Evolutionary conservation across 2,888 invertebrate species (phyloP), one percentile per base, ranked within the genome.

Genomic region (Lithophane leautieri): DNA sequence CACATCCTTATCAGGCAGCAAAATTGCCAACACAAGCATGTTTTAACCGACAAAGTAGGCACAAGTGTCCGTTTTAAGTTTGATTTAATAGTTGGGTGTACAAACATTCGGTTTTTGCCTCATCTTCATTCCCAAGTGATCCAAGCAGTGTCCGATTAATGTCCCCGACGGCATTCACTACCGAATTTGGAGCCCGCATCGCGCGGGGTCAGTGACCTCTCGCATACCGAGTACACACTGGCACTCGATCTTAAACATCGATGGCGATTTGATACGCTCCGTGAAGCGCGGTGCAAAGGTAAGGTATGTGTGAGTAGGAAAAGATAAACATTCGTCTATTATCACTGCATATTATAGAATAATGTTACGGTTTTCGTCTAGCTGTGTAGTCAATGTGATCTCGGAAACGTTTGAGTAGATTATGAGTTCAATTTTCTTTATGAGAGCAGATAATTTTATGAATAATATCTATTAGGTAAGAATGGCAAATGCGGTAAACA

Each of bases 141-240:
- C 88, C 88, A 90, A 91, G 78, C 60, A 81, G 90, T 93, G 91
- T 92, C 92, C 94, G 94, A 95, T 95, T 95, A 94, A 94, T 94
- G 94, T 94, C 94, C 90, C 89, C 92, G 89, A 88, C 89, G 90
- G 89, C 88, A 90, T 89, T 90, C 89, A 89, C 92, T 93, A 91
- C 94, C 92, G 92, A 95, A 95, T 95, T 95, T 88, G 94, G 93
- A 91, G 92, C 94, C 94, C 94, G 94, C 94, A 94, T 93, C 88
- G 91, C 63, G 73, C 76, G 90, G 82, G 95, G 94, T 95, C 94
- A 83, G 50, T 86, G 94, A 94, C 94, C 95, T 91, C 80, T 89
- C 86, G 83, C 85, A 82, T 82, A 82, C 88, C 86, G 90, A 85
- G 89, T 85, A 84, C 87, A 89, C 92, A 92, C 91, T 90, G 84